Percentiles rank a stretch among this genome's conserved stretches.
Evolutionary conservation across 1,140 invertebrate genomes (phyloP).

Genomic region (Listronotus oregonensis): DNA sequence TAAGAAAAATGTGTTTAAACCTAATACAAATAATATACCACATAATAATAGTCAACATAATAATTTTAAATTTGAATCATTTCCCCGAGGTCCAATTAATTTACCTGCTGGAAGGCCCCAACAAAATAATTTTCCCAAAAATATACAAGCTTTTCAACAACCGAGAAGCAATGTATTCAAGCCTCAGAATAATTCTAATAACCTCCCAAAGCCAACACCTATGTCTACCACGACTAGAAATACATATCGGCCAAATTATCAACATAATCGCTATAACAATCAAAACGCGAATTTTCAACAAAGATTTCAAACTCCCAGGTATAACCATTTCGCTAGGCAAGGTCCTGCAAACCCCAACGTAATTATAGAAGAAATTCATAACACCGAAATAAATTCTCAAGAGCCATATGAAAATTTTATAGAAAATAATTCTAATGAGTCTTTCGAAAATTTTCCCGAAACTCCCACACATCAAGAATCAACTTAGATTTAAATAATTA

Average conservation of each 20-base stretch:
- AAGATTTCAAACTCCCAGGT: no score
- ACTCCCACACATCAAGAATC: background rate
- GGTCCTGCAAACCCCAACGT: background rate
- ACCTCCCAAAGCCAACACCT: background rate
- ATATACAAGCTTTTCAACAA: no score
- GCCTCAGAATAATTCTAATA: background rate
- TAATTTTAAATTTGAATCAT: no score
- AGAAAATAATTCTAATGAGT: no score
- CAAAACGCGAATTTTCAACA: background rate
- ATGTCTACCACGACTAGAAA: background rate
- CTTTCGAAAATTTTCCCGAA: background rate
- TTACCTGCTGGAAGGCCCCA: no score
- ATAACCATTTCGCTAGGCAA: slow-evolving; percentile 12
- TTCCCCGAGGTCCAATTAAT: no score
- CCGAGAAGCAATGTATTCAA: slow-evolving; percentile 1
- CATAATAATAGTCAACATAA: background rate
- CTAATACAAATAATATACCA: no score
- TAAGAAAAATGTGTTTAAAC: slow-evolving; percentile 1
- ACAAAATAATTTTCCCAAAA: background rate
- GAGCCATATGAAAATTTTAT: no score
- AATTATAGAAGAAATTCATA: no score
- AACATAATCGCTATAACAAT: background rate
- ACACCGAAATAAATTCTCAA: no score
- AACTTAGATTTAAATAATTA: slow-evolving; percentile 6
- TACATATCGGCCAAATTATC: background rate